Conservation (phyloP, 2,888 invertebrate genomes). For the Himalopsyche tibetana region DNA sequence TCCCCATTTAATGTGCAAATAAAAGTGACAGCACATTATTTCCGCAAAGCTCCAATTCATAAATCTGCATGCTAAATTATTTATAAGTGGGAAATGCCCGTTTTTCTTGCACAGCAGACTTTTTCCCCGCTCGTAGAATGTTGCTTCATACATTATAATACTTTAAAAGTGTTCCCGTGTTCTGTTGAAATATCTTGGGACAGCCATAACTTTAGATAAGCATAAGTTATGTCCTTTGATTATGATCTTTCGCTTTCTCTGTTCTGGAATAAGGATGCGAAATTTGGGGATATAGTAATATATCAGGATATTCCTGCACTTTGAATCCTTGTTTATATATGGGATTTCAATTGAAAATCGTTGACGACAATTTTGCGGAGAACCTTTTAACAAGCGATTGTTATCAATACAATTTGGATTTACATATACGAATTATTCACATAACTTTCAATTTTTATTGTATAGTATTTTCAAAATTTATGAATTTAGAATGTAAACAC, state of each 20-base stretch:
- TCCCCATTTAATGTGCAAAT: slow-evolving; percentile 34
- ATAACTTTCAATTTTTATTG: too few species aligned
- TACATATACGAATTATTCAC: too few species aligned
- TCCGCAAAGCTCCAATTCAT: slow-evolving; percentile 58
- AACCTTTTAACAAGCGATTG: not conserved
- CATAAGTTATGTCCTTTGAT: slow-evolving; percentile 65
- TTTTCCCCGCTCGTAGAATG: slow-evolving; percentile 46
- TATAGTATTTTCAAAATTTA: too few species aligned
- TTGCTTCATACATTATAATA: slow-evolving; percentile 63
- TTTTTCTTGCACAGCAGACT: slow-evolving; percentile 50
- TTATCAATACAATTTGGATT: not conserved
- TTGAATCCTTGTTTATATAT: slow-evolving; percentile 19
- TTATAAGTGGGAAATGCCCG: slow-evolving; percentile 49
- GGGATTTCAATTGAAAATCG: slow-evolving; percentile 10
- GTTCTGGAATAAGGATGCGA: slow-evolving; percentile 20
- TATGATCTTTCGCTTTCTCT: slow-evolving; percentile 62
- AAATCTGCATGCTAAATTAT: slow-evolving; percentile 63
- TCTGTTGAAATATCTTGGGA: slow-evolving; percentile 61
- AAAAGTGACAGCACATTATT: slow-evolving; percentile 56
- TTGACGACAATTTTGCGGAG: not conserved
- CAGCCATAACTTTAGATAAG: slow-evolving; percentile 65
- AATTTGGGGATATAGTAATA: slow-evolving; percentile 50
- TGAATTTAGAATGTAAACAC: too few species aligned
- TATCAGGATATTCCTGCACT: slow-evolving; percentile 33
- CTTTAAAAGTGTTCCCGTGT: slow-evolving; percentile 66